Percentiles rank a stretch among this genome's conserved stretches.
phyloP scores from a whole-genome alignment of 2,888 invertebrate genomes.

The Eurytoma adleriae region DNA sequence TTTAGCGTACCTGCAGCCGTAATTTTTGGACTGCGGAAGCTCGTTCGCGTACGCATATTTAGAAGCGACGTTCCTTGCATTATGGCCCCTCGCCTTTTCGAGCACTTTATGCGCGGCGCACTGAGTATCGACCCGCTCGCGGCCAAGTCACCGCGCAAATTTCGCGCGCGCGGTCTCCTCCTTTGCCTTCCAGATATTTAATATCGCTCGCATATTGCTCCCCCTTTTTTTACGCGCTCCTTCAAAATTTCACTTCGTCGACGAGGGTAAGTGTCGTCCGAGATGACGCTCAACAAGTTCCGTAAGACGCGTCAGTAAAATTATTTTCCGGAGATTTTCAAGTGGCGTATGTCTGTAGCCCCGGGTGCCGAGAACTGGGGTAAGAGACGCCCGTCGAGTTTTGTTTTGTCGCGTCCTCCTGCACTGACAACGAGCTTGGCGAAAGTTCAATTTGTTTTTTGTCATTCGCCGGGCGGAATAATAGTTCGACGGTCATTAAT shows the following conservation, averaged over 20 bases:
- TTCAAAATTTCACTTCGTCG: not conserved
- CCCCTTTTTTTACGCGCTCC: not conserved
- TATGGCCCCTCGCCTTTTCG: too few relatives aligned
- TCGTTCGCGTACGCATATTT: too few relatives aligned
- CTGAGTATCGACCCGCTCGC: not conserved
- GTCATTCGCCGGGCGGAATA: too few relatives aligned
- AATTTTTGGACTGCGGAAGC: too few relatives aligned
- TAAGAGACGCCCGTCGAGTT: not conserved
- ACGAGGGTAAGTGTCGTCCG: not conserved
- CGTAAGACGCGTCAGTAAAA: conserved; percentile 14
- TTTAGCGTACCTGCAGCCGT: too few relatives aligned
- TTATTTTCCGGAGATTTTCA: conserved; percentile 19
- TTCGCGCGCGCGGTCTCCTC: not conserved
- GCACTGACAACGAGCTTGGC: too few relatives aligned
- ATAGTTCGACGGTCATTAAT: too few relatives aligned
- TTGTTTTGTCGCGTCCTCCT: not conserved
- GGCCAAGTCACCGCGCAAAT: not conserved
- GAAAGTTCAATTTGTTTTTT: too few relatives aligned
- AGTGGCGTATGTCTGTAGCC: not conserved
- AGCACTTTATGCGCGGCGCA: too few relatives aligned
- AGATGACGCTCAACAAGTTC: conserved; percentile 3
- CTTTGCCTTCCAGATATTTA: too few relatives aligned
- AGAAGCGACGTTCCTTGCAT: too few relatives aligned
- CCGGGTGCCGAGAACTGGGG: not conserved
- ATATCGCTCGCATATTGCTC: too few relatives aligned